Evolutionary conservation across 2,113 vertebrate genomes (phyloP).

Genomic region (Eleginops maclovinus): DNA sequence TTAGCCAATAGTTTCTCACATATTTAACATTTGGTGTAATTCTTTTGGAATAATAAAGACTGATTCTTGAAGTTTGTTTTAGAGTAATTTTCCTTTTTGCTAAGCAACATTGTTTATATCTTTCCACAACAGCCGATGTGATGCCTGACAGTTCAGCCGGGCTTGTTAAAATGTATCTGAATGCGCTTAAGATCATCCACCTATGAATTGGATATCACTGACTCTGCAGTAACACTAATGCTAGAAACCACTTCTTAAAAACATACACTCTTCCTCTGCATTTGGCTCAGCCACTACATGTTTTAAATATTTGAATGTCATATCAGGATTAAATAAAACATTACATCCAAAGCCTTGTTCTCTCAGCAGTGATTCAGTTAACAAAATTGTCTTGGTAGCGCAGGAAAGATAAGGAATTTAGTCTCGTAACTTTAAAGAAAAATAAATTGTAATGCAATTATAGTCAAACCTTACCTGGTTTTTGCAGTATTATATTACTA

Average conservation of each 20-base stretch:
- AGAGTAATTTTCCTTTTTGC: constrained; percentile 11
- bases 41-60: not conserved
- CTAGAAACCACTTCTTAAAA: constrained; percentile 4
- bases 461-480: no score
- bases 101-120: constrained; percentile 25
- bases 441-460: no score
- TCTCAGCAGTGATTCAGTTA: constrained; percentile 1
- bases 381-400: constrained; percentile 1
- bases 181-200: not conserved
- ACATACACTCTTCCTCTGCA: not conserved
- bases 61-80: not conserved
- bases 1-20: not conserved
- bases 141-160: constrained; percentile 1
- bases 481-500: not conserved
- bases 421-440: no score
- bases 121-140: not conserved
- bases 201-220: not conserved
- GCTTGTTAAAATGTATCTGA: constrained; percentile 1
- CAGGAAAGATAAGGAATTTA: no score
- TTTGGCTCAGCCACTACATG: not conserved
- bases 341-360: not conserved
- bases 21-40: not conserved
- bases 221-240: not conserved
- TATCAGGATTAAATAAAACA: not conserved
- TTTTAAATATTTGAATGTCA: constrained; percentile 7